Evolutionary conservation across 1,140 invertebrate genomes (phyloP).

Genomic region (Mizuhopecten yessoensis): DNA sequence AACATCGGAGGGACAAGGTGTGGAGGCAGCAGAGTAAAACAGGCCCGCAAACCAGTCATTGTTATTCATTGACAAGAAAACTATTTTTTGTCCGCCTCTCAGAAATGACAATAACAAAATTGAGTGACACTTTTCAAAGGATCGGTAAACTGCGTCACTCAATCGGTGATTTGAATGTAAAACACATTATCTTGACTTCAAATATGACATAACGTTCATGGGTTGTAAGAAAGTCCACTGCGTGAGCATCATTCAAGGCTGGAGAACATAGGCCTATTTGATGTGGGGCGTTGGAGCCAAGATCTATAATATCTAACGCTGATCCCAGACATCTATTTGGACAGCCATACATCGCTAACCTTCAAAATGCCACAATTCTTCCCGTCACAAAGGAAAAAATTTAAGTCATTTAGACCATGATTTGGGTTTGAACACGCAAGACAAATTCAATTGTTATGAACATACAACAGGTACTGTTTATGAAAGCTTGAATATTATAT

Average conservation of each 20-base stretch:
- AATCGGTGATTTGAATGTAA: constrained; percentile 35
- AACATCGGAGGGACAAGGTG: neutral
- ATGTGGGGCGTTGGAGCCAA: neutral
- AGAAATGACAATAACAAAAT: constrained; percentile 30
- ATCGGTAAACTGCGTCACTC: constrained; percentile 30
- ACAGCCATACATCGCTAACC: constrained; percentile 9
- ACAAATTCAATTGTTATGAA: constrained; percentile 29
- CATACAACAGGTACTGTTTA: neutral
- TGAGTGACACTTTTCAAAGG: constrained; percentile 34
- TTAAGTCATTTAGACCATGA: constrained; percentile 39
- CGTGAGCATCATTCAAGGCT: constrained; percentile 31
- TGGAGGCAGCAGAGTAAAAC: neutral
- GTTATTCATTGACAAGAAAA: constrained; percentile 39
- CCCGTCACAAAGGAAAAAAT: constrained; percentile 26
- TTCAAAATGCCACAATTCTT: constrained; percentile 39
- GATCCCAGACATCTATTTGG: constrained; percentile 11
- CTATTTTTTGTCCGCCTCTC: neutral
- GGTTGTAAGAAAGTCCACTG: neutral
- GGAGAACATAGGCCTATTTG: neutral
- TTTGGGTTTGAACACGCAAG: constrained; percentile 29
- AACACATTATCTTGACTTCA: constrained; percentile 4
- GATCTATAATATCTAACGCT: neutral
- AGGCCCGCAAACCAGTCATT: neutral
- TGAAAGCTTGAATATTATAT: constrained; percentile 6
- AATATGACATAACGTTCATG: neutral